Evolutionary conservation across 2,888 invertebrate genomes (phyloP).

Genomic region (Eupithecia exiguata): DNA sequence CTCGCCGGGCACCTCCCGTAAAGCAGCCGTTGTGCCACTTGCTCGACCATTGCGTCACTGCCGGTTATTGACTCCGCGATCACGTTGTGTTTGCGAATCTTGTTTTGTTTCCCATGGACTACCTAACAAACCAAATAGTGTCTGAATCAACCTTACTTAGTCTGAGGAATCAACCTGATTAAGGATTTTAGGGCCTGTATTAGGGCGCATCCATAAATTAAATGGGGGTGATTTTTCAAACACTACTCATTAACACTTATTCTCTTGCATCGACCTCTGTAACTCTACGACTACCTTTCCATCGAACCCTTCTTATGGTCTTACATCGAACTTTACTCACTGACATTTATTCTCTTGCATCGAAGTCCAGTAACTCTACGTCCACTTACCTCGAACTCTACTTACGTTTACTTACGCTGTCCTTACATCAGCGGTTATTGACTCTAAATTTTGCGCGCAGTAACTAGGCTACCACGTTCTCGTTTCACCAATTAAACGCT

Average conservation of each 20-base stretch:
- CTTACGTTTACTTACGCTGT: background rate
- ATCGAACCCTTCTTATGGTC: too few relatives aligned
- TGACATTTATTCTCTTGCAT: too few relatives aligned
- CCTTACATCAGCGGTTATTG: slow-evolving; percentile 19
- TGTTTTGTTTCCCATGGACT: background rate
- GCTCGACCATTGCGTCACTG: slow-evolving; percentile 61
- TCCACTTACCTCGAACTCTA: background rate
- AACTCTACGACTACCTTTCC: too few relatives aligned
- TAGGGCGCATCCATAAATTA: too few relatives aligned
- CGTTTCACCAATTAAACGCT: slow-evolving; percentile 17
- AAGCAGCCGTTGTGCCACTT: slow-evolving; percentile 55
- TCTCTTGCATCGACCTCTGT: too few relatives aligned
- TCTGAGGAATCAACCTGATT: too few relatives aligned
- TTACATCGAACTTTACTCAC: too few relatives aligned
- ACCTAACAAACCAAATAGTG: background rate
- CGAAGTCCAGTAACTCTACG: too few relatives aligned
- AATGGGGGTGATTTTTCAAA: too few relatives aligned
- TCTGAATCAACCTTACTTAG: background rate
- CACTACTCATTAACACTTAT: too few relatives aligned
- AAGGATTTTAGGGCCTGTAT: too few relatives aligned
- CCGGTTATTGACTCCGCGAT: slow-evolving; percentile 57
- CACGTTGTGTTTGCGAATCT: slow-evolving; percentile 14
- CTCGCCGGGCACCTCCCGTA: background rate
- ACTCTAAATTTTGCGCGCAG: slow-evolving; percentile 5
- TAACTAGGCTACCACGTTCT: slow-evolving; percentile 26